Base-by-base conservation (phyloP, 2,888 invertebrate genomes). In the Kryphioiulus occultus region DNA sequence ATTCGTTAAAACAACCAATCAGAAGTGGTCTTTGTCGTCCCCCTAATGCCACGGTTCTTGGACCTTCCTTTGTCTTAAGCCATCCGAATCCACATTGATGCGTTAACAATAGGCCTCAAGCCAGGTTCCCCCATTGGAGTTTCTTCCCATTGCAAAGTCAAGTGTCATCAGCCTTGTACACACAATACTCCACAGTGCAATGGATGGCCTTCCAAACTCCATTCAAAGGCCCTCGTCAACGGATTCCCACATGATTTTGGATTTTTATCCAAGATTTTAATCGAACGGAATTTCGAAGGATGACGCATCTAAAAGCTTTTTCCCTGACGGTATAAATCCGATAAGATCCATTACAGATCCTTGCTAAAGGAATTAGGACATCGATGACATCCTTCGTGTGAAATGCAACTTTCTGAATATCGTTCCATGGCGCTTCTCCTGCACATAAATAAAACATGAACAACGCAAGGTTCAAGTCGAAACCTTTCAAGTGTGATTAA, bases 1-100 rank as follows among this genome's bases (percentile, higher is more conserved):
- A 68, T 68, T 68, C 68, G 68, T 68, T 68, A 68, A 68, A 68
- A 68, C 68, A 68, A 68, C 68, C 68, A 68, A 68, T 68, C 26
- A 68, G 68, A 26, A 68, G 26, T 59, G 68, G 68, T 26, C n/a
- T 68, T 68, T 68, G 68, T 68, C 68, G 68, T 26, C 68, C 68
- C 68, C n/a, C 68, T 68, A 68, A 68, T 68, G 68, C 68, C 68
- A 0, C 68, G n/a, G 10, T 26, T 22, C 68, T 26, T 0, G 68
- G 68, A 9, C 68, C 68, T 68, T 22, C 68, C 68, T 26, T 68
- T 68, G 68, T 68, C 68, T 68, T 68, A 26, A 68, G 68, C 68
- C 26, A 68, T 10, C 1, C 1, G 12, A 68, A 26, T 9, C 68
- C 68, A 68, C 68, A 12, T 26, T 68, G 68, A 68, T 68, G 68